phyloP scores from a whole-genome alignment of 2,113 vertebrate genomes.

The Colistium nudipinnis region DNA sequence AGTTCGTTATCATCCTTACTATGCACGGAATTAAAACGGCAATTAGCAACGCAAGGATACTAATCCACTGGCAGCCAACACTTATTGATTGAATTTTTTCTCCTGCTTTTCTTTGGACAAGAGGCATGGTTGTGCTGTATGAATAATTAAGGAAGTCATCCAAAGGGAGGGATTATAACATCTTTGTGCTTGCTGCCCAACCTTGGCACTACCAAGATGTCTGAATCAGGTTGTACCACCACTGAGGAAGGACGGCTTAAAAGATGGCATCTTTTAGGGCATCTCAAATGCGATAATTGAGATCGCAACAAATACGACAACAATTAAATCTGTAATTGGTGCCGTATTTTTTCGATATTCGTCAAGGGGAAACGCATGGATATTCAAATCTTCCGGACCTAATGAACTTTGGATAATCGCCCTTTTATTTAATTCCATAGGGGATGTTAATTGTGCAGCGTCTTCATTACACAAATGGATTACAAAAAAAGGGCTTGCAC shows the following conservation, averaged over 20 bases:
- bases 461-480: conserved; percentile 96
- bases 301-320: conserved; percentile 73
- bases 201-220: conserved; percentile 80
- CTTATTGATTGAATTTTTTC: conserved; percentile 57
- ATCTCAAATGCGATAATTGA: conserved; percentile 68
- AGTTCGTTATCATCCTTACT: conserved; percentile 82
- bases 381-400: conserved; percentile 90
- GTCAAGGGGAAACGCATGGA: conserved; percentile 85
- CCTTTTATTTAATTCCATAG: conserved; percentile 85
- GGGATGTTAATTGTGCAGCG: conserved; percentile 91
- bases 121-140: conserved; percentile 81
- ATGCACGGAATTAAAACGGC: conserved; percentile 70
- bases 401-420: conserved; percentile 97
- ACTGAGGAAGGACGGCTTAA: conserved; percentile 65
- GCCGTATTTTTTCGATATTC: conserved; percentile 74
- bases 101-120: conserved; percentile 77
- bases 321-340: conserved; percentile 73
- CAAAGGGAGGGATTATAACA: conserved; percentile 86
- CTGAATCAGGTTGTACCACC: conserved; percentile 72
- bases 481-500: conserved; percentile 88
- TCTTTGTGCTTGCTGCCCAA: conserved; percentile 81
- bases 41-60: conserved; percentile 76
- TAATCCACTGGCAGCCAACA: conserved; percentile 63
- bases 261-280: conserved; percentile 91
- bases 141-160: conserved; percentile 85